Conservation (phyloP, 2,797 vertebrate genomes). For the Lophotriccus pileatus region DNA sequence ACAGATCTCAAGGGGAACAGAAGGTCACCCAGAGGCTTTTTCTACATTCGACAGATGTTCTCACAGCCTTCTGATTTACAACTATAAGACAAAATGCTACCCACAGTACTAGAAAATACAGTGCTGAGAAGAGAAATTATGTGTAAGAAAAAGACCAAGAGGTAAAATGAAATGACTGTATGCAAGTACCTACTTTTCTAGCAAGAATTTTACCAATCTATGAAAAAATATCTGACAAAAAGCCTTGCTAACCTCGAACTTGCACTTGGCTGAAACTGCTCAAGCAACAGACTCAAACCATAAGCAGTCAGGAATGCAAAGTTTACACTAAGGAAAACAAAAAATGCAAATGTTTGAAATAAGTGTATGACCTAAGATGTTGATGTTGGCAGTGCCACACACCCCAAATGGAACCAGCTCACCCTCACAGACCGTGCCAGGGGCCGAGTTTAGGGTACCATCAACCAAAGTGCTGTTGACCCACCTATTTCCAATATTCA, state of each 20-base stretch:
- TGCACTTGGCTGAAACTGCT: not conserved
- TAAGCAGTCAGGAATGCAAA: slow-evolving; percentile 31
- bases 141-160: not conserved
- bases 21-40: not conserved
- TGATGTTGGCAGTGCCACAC: slow-evolving; percentile 24
- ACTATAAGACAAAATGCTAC: not conserved
- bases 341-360: not conserved
- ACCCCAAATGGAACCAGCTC: not conserved
- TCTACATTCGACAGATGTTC: not conserved
- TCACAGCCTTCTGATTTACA: not conserved
- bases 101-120: not conserved
- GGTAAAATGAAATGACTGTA: not conserved
- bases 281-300: not conserved
- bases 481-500: not conserved
- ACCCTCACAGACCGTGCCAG: not conserved
- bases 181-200: not conserved
- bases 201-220: not conserved
- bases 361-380: slow-evolving; percentile 9
- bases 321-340: slow-evolving; percentile 25
- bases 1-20: not conserved
- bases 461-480: not conserved
- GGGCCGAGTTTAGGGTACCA: not conserved
- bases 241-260: not conserved
- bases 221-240: not conserved
- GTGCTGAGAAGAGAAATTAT: not conserved